These are phyloP conservation scores for Ooceraea biroi DNA, from an alignment of 1,140 invertebrate species.

Conservation along the genomic window DNA sequence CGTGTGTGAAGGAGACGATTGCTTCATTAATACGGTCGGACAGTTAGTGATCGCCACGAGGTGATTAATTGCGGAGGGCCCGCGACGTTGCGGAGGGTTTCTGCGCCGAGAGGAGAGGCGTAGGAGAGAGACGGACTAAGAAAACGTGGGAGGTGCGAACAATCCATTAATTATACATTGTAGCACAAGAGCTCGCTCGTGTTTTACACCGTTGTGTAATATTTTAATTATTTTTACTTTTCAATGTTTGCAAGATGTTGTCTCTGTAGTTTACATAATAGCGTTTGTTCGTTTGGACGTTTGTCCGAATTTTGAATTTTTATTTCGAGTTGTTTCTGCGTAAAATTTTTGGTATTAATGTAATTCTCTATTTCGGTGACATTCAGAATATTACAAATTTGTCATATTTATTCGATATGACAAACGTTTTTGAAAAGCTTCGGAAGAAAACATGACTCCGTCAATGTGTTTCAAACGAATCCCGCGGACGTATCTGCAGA, in stretches of 20 bases:
- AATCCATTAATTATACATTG: slow-evolving; percentile 76
- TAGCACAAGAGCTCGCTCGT: slow-evolving; percentile 10
- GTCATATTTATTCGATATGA: neutral
- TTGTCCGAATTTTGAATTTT: neutral
- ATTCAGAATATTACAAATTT: neutral
- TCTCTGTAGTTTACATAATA: neutral
- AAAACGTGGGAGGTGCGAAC: slow-evolving; percentile 76
- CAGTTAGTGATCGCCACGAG: slow-evolving; percentile 67
- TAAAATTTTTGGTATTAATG: neutral
- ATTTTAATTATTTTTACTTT: slow-evolving; percentile 5
- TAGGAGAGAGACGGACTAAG: slow-evolving; percentile 55
- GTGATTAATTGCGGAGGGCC: slow-evolving; percentile 75
- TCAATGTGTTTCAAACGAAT: slow-evolving; percentile 13
- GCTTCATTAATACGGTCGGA: slow-evolving; percentile 67
- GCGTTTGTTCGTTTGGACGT: neutral
- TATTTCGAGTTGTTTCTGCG: neutral
- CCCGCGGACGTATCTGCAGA: slow-evolving; percentile 5
- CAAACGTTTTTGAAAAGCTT: too few species aligned
- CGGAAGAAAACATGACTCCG: neutral
- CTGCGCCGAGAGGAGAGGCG: neutral
- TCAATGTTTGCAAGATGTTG: neutral
- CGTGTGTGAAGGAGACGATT: slow-evolving; percentile 56
- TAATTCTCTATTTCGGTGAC: slow-evolving; percentile 1
- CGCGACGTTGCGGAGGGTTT: slow-evolving; percentile 32
- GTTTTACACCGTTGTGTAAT: neutral